Base-by-base conservation (phyloP, 2,888 invertebrate species). In the Gari tellinella region DNA sequence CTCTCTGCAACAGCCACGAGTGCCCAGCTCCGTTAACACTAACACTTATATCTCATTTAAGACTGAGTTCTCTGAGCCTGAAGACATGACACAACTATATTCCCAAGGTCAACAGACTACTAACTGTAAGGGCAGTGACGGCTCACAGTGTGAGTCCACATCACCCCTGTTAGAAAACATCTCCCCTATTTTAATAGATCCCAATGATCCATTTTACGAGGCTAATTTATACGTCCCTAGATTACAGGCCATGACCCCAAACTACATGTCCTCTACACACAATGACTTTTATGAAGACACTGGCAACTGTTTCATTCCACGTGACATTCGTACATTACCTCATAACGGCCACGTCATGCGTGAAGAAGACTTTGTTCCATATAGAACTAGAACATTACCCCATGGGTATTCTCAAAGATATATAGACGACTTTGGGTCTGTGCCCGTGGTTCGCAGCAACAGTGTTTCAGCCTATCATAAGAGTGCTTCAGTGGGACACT, bases 11-110 rank as follows among this genome's bases (percentile, higher is more conserved):
- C 45, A 69, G 25, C 76, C 80, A 17, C 40, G 70, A 31, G 43
- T 67, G 8, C 57, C 72, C 4, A 80, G 76, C 43, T 63, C 72
- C 12, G 61, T 70, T 19, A 83, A 86, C 31, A 86, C 84, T 25
- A 87, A 87, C 75, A 89, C 87, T 1, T 89, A 89, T 67, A 84
- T 89, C n/a, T 89, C 89, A 53, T 89, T 89, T 67, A 86, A 86
- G 68, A 81, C 85, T 15, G 87, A 87, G 53, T 80, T 84, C 48
- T 83, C 85, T 1, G 87, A 88, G 45, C 86, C 86, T 1, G 87
- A 86, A 25, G 84, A 86, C 14, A 69, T 86, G 56, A 73, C 82
- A 41, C 82, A 81, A 41, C 72, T 82, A n/a, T 85, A 85, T 60
- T 80, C 77, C 15, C 72, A 83, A 7, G 73, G 76, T 19, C 76